Percentiles rank a stretch among this genome's conserved stretches.
These are phyloP conservation scores for Pomatorhinus ruficollis DNA, from an alignment of 2,113 vertebrate genomes.

Conservation along the genomic window DNA sequence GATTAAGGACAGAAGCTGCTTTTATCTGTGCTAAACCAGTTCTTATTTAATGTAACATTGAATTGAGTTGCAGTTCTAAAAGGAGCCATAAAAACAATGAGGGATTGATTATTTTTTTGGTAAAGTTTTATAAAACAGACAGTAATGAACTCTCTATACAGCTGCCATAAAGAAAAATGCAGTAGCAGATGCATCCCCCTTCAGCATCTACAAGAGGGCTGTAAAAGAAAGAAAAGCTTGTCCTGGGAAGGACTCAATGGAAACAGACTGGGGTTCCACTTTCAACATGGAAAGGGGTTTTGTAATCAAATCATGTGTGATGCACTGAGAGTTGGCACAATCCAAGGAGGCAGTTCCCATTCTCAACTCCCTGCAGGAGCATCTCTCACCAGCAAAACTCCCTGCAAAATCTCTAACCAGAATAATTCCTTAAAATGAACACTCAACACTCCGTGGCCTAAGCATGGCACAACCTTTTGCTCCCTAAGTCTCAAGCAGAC, in stretches of 20 bases:
- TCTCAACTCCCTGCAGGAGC: not conserved
- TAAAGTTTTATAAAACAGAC: not conserved
- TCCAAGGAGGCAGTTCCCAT: not conserved
- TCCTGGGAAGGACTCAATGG: not conserved
- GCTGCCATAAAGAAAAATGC: not conserved
- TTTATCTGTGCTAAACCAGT: not conserved
- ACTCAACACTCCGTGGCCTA: not conserved
- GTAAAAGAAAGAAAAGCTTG: not conserved
- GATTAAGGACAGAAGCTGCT: not conserved
- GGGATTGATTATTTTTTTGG: not conserved
- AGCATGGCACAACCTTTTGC: not conserved
- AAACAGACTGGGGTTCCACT: not conserved
- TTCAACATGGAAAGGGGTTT: not conserved
- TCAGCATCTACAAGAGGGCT: not conserved
- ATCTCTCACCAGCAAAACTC: not conserved
- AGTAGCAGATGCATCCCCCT: not conserved
- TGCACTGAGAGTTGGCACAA: not conserved
- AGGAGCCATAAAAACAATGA: not conserved
- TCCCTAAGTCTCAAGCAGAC: not conserved
- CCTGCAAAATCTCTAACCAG: not conserved
- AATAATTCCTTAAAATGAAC: not conserved
- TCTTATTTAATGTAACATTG: not conserved
- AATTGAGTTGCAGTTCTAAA: not conserved
- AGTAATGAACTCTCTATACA: not conserved
- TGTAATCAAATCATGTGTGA: not conserved